Percentiles rank a stretch among this genome's conserved stretches.
phyloP scores from a whole-genome alignment of 1,140 invertebrate species.

The Musca domestica region DNA sequence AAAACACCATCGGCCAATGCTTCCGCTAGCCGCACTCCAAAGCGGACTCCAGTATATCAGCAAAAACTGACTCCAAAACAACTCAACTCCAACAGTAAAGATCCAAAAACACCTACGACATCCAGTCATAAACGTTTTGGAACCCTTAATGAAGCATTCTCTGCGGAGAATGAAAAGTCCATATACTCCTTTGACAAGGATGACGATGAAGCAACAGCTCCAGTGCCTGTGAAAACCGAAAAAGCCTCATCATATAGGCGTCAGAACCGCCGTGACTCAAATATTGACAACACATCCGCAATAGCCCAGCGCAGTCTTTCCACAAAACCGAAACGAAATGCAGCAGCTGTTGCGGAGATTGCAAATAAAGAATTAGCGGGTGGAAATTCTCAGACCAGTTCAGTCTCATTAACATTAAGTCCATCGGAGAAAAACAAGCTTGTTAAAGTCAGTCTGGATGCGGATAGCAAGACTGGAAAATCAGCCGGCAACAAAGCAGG shows the following conservation, averaged over 20 bases:
- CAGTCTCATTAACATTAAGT: conserved; percentile 47
- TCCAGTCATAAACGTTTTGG: conserved; percentile 26
- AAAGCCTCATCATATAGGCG: conserved; percentile 62
- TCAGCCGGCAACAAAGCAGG: background rate
- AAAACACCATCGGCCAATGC: conserved; percentile 19
- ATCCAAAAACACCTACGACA: conserved; percentile 30
- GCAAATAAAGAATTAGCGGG: conserved; percentile 29
- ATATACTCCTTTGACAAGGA: conserved; percentile 71
- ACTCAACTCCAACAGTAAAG: conserved; percentile 23
- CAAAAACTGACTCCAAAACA: conserved; percentile 30
- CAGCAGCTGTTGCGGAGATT: conserved; percentile 42
- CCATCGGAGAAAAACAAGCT: conserved; percentile 48
- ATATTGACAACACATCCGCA: conserved; percentile 36
- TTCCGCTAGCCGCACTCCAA: conserved; percentile 23
- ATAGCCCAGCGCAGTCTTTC: conserved; percentile 17
- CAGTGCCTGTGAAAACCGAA: conserved; percentile 35
- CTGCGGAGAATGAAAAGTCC: conserved; percentile 68
- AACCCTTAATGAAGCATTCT: conserved; percentile 57
- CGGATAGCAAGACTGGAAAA: conserved; percentile 1
- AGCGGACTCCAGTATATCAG: conserved; percentile 45
- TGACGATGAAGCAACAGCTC: conserved; percentile 58
- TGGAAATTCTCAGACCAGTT: conserved; percentile 24
- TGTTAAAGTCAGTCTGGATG: conserved; percentile 29
- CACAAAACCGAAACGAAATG: conserved; percentile 39
- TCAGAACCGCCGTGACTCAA: conserved; percentile 54